These are phyloP conservation scores for Tadarida brasiliensis DNA, from an alignment of 2,797 vertebrate genomes.

Conservation along the genomic window DNA sequence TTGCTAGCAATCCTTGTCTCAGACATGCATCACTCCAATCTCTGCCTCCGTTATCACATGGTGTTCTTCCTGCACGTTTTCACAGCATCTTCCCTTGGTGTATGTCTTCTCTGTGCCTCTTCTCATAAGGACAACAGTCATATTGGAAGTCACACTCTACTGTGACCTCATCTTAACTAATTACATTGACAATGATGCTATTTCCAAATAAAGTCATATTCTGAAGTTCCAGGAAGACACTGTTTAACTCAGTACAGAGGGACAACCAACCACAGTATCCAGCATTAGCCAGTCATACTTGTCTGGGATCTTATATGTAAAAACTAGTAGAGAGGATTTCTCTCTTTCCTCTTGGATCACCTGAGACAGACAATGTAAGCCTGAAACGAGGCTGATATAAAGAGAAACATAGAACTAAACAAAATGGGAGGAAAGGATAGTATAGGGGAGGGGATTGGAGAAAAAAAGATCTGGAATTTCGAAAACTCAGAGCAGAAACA, in stretches of 20 bases:
- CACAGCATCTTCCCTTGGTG: not conserved
- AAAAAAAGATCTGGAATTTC: not conserved
- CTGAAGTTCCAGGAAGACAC: not conserved
- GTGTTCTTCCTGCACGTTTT: not conserved
- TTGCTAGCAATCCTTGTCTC: not conserved
- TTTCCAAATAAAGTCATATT: not conserved
- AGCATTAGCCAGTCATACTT: not conserved
- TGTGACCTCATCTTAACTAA: not conserved
- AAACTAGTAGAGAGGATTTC: not conserved
- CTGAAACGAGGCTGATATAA: not conserved
- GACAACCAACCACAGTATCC: not conserved
- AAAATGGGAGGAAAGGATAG: not conserved
- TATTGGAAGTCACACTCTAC: not conserved
- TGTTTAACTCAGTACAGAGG: not conserved
- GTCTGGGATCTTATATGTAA: not conserved
- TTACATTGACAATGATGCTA: not conserved
- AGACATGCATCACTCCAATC: not conserved
- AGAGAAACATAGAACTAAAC: not conserved
- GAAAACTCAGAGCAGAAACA: not conserved
- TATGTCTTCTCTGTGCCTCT: not conserved
- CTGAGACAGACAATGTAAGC: not conserved
- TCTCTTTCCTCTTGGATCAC: not conserved
- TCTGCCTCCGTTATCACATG: not conserved
- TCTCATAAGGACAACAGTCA: not conserved
- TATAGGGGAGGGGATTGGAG: fast-evolving